phyloP scores from a whole-genome alignment of 2,888 invertebrate species.

The Leistus spinibarbis region DNA sequence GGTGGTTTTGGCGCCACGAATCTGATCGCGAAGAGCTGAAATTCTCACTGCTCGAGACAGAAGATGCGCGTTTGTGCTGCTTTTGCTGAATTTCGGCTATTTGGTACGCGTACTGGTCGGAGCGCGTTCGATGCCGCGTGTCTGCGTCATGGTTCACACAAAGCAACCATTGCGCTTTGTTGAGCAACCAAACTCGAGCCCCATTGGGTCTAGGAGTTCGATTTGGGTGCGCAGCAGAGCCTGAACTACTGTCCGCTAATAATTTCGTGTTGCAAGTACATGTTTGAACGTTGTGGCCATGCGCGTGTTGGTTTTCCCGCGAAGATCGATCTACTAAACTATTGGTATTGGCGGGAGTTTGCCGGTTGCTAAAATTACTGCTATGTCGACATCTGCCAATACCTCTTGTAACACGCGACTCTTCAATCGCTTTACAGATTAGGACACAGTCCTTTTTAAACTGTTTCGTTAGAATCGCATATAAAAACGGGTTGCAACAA shows the following conservation, averaged over 20 bases:
- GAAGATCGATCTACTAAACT: constrained; percentile 81
- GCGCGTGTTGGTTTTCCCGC: constrained; percentile 67
- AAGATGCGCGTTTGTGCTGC: constrained; percentile 78
- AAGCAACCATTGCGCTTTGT: constrained; percentile 57
- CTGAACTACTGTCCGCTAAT: constrained; percentile 60
- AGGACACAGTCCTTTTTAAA: constrained; percentile 97
- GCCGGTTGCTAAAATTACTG: constrained; percentile 85
- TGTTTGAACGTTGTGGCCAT: constrained; percentile 60
- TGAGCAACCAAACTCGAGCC: constrained; percentile 56
- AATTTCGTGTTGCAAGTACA: constrained; percentile 66
- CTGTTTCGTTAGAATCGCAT: constrained; percentile 96
- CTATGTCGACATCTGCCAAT: constrained; percentile 86
- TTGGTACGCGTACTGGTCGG: constrained; percentile 75
- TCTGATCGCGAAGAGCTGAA: constrained; percentile 88
- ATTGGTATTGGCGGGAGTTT: constrained; percentile 86
- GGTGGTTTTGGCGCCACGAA: constrained; percentile 79
- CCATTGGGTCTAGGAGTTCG: constrained; percentile 49
- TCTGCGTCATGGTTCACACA: constrained; percentile 31
- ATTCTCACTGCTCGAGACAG: constrained; percentile 87
- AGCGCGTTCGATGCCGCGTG: constrained; percentile 43
- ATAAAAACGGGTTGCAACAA: constrained; percentile 97
- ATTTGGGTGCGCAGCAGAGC: constrained; percentile 48
- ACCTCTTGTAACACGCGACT: constrained; percentile 86
- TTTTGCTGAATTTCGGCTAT: constrained; percentile 78
- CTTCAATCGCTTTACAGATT: constrained; percentile 95